Percentiles rank a stretch among this genome's conserved stretches.
These are phyloP conservation scores for Thalassaphorura encarpata DNA, from an alignment of 1,140 invertebrate genomes.

Conservation along the genomic window DNA sequence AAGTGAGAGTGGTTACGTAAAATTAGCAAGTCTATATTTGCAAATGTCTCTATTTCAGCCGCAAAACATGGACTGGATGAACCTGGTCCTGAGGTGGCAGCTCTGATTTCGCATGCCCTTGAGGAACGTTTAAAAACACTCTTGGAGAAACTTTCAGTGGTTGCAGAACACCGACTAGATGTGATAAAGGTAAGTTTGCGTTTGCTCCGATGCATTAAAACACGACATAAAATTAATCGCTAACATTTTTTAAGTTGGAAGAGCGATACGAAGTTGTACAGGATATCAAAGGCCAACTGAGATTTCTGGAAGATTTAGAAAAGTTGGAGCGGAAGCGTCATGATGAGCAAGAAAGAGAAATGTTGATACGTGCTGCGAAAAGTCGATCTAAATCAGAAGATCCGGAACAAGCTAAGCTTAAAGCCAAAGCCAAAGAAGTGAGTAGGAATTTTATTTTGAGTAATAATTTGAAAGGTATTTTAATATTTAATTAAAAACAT, in stretches of 20 bases:
- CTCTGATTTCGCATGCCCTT: conserved; percentile 86
- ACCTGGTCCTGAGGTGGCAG: conserved; percentile 73
- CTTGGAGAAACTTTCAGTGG: conserved; percentile 83
- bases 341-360: conserved; percentile 88
- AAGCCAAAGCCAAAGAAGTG: conserved; percentile 85
- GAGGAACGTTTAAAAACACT: conserved; percentile 86
- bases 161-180: conserved; percentile 90
- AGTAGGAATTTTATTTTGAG: conserved; percentile 5
- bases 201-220: too few relatives aligned
- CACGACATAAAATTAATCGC: background rate
- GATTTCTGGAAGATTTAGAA: conserved; percentile 92
- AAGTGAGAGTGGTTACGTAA: background rate
- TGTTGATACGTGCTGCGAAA: conserved; percentile 83
- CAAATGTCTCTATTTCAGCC: conserved; percentile 41
- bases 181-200: conserved; percentile 59
- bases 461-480: background rate
- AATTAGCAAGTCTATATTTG: background rate
- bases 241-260: conserved; percentile 53
- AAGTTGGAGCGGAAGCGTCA: conserved; percentile 84
- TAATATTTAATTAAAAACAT: conserved; percentile 5
- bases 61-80: conserved; percentile 75
- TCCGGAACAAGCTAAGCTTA: conserved; percentile 92
- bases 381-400: conserved; percentile 93
- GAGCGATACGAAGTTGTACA: conserved; percentile 75
- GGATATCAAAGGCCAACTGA: conserved; percentile 84